phyloP scores from a whole-genome alignment of 2,797 vertebrate species.

The Alca torda region DNA sequence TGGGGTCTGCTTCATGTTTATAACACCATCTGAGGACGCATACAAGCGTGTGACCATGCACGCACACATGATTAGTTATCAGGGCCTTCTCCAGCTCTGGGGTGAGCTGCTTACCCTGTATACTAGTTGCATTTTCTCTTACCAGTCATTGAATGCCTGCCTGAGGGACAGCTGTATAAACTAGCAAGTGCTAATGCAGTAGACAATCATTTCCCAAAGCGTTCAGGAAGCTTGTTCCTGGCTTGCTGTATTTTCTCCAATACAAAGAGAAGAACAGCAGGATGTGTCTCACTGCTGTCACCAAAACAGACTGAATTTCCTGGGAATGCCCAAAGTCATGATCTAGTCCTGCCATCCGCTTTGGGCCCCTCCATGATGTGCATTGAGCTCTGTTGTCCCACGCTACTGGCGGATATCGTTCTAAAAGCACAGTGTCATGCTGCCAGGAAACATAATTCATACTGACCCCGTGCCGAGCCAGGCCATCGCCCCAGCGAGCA shows the following conservation, averaged over 20 bases:
- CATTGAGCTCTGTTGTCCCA: neutral
- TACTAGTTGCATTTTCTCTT: neutral
- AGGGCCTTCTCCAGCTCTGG: neutral
- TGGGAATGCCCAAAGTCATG: neutral
- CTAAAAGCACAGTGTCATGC: neutral
- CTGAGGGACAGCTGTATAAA: neutral
- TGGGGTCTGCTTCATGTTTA: neutral
- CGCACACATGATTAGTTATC: no score
- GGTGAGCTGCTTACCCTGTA: neutral
- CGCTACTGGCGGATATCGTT: neutral
- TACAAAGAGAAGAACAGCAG: neutral
- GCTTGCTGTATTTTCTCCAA: neutral
- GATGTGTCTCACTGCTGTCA: neutral
- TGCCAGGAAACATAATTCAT: conserved; percentile 38
- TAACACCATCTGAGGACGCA: neutral
- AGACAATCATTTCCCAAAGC: neutral
- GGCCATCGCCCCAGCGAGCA: neutral
- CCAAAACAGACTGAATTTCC: neutral
- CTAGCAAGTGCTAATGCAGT: neutral
- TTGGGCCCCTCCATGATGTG: accelerated
- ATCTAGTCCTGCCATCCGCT: neutral
- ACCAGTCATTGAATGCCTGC: neutral
- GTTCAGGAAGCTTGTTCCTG: neutral
- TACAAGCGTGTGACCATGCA: neutral
- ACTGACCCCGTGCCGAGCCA: neutral